Percentiles rank a stretch among this genome's conserved stretches.
These are phyloP conservation scores for Campoplex capitator DNA, from an alignment of 2,888 invertebrate species.

Conservation along the genomic window DNA sequence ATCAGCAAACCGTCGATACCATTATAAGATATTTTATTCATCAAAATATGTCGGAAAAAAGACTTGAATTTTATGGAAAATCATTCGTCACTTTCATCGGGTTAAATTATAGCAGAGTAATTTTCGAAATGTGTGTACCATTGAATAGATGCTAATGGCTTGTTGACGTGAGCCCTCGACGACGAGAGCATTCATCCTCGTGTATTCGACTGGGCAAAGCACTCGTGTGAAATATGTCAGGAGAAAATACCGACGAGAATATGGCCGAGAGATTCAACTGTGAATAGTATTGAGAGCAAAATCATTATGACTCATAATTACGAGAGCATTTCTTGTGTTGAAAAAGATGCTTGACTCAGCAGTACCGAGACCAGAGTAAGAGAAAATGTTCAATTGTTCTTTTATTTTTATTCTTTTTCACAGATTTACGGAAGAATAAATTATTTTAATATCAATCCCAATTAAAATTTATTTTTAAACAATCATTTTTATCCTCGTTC, in stretches of 20 bases:
- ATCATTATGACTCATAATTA: not conserved
- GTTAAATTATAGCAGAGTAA: not conserved
- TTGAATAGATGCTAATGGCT: slow-evolving; percentile 33
- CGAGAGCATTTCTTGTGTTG: not conserved
- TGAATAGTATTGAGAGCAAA: not conserved
- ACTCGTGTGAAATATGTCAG: slow-evolving; percentile 29
- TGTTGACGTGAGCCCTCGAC: slow-evolving; percentile 7
- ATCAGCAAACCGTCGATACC: not conserved
- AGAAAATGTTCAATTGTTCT: not conserved
- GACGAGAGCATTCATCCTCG: slow-evolving; percentile 20
- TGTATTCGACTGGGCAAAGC: not conserved
- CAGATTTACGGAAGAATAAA: not conserved
- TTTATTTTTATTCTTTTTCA: not conserved
- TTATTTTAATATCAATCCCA: not conserved
- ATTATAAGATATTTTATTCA: not conserved
- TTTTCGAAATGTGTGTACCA: not conserved
- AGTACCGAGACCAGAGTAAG: not conserved
- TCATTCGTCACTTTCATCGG: slow-evolving; percentile 11
- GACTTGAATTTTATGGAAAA: slow-evolving; percentile 12
- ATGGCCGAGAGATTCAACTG: not conserved
- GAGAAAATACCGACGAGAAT: slow-evolving; percentile 25
- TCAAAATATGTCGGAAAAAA: not conserved
- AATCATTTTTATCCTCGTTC: not conserved
- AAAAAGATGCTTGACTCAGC: not conserved
- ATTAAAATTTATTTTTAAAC: not conserved